Conservation (phyloP, 2,797 vertebrate genomes). For the Syndactyla subalaris region DNA sequence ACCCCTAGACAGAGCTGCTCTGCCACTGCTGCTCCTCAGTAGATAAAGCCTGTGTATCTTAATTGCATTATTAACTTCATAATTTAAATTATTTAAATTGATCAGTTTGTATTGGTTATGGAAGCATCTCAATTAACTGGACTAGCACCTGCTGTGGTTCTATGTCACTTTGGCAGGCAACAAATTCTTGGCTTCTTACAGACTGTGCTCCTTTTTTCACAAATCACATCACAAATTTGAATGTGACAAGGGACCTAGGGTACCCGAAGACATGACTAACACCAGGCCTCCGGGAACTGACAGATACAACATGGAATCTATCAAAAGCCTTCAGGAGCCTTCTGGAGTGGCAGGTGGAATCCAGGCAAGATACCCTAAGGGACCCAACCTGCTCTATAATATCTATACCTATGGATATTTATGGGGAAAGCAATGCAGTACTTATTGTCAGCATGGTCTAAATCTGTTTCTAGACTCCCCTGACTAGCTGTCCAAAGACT, state of each 20-base stretch:
- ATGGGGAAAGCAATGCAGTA: not conserved
- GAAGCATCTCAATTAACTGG: not conserved
- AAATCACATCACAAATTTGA: not conserved
- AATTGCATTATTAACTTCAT: not conserved
- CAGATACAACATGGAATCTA: not conserved
- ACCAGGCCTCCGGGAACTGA: not conserved
- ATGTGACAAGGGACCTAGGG: not conserved
- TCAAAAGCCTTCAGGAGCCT: not conserved
- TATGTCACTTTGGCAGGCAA: not conserved
- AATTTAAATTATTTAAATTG: not conserved
- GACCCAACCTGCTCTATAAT: not conserved
- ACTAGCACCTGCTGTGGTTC: not conserved
- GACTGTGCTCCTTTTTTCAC: not conserved
- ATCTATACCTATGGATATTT: rapidly evolving
- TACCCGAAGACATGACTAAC: not conserved
- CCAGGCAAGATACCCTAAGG: not conserved
- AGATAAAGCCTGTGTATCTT: not conserved
- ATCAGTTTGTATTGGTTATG: not conserved
- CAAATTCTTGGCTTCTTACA: not conserved
- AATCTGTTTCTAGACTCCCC: not conserved
- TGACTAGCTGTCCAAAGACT: not conserved
- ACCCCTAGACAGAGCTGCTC: not conserved
- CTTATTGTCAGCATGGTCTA: not conserved
- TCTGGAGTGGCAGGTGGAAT: not conserved
- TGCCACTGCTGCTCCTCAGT: not conserved